Conservation (phyloP, 2,888 invertebrate genomes). For the Nematopogon swammerdamellus region DNA sequence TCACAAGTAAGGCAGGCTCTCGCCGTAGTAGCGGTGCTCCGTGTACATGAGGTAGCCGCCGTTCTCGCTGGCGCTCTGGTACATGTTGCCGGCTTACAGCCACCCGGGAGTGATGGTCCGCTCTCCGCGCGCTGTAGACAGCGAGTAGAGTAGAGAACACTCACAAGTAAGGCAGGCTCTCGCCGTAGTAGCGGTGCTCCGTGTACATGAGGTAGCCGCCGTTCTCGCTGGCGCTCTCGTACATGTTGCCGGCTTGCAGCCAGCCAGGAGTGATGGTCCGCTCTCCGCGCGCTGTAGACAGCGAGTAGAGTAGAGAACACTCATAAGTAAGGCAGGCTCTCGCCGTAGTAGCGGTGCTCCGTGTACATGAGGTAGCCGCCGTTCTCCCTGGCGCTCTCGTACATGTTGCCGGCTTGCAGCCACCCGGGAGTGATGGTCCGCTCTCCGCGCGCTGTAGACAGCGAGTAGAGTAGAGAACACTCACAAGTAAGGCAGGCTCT, state of each 20-base stretch:
- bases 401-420: slow-evolving; percentile 63
- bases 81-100: slow-evolving; percentile 63
- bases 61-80: slow-evolving; percentile 61
- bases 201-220: slow-evolving; percentile 70
- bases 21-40: slow-evolving; percentile 83
- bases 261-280: slow-evolving; percentile 62
- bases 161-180: slow-evolving; percentile 69
- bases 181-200: slow-evolving; percentile 83
- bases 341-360: slow-evolving; percentile 83
- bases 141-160: too few species aligned
- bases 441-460: slow-evolving; percentile 75
- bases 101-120: slow-evolving; percentile 62
- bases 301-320: too few species aligned
- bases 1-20: slow-evolving; percentile 69
- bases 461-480: slow-evolving; percentile 15
- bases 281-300: too few species aligned
- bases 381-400: slow-evolving; percentile 61
- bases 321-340: slow-evolving; percentile 69
- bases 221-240: slow-evolving; percentile 61
- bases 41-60: slow-evolving; percentile 70
- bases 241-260: slow-evolving; percentile 63
- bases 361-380: slow-evolving; percentile 70
- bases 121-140: too few species aligned
- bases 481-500: slow-evolving; percentile 69
- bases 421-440: slow-evolving; percentile 62